Evolutionary conservation across 2,113 vertebrate genomes (phyloP).

Genomic region (Gymnarchus niloticus): DNA sequence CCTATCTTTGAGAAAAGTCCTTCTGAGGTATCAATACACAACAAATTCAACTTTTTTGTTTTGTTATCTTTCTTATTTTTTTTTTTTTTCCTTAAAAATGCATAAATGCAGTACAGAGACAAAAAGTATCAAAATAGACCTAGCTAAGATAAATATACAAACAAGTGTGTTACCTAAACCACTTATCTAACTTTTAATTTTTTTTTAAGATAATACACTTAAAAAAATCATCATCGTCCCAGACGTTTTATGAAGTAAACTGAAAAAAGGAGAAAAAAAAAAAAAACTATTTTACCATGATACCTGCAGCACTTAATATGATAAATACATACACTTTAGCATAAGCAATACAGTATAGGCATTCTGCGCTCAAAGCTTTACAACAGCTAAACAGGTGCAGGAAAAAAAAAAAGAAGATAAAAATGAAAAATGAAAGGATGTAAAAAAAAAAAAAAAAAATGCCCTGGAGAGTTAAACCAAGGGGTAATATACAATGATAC

Average conservation of each 20-base stretch:
- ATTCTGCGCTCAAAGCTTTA: constrained; percentile 68
- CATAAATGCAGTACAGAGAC: constrained; percentile 75
- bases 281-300: constrained; percentile 61
- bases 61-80: constrained; percentile 61
- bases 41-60: constrained; percentile 64
- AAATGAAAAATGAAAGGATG: constrained; percentile 24
- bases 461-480: constrained; percentile 67
- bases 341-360: constrained; percentile 71
- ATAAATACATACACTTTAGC: constrained; percentile 75
- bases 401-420: constrained; percentile 30
- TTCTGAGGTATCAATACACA: constrained; percentile 75
- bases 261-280: constrained; percentile 42
- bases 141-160: constrained; percentile 85
- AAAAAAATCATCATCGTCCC: constrained; percentile 64
- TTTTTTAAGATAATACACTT: constrained; percentile 68
- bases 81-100: constrained; percentile 74
- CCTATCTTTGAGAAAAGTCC: constrained; percentile 71
- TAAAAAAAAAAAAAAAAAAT: constrained; percentile 42
- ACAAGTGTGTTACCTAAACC: constrained; percentile 74
- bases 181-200: constrained; percentile 67
- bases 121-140: constrained; percentile 81
- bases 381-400: constrained; percentile 67
- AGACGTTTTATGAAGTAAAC: constrained; percentile 67
- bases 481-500: constrained; percentile 71
- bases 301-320: constrained; percentile 73